Evolutionary conservation across 2,113 vertebrate species (phyloP), one percentile per base, ranked within the genome.

Genomic region (Hippocampus abdominalis): DNA sequence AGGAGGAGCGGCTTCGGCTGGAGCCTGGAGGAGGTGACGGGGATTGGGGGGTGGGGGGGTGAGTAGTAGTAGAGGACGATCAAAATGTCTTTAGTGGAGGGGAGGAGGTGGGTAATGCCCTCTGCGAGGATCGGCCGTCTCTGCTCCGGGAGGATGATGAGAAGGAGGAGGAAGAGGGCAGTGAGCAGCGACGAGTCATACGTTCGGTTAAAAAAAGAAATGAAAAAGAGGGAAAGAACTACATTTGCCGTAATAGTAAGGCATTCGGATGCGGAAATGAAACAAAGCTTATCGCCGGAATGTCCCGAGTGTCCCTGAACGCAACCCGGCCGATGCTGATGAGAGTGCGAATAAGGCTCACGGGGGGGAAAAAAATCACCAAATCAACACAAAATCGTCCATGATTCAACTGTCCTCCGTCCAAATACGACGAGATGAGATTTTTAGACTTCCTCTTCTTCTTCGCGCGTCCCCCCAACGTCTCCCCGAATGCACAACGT

Each of bases 61-160:
- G 79, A 60, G 80, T 71, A 76, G 66, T 70, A 60, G 79, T 76
- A 79, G 83, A 83, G 80, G 81, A 80, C 81, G 81, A 90, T 86
- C 82, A 89, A 87, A 88, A 89, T 86, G 83, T 88, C 85, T 91
- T 87, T 86, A 88, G 73, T 73, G 86, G 76, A 76, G 65, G 80
- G 75, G 81, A 71, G 77, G 85, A 80, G n/a, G 66, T 29, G 82
- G 81, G 80, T 81, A 83, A 85, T 85, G 79, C 79, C 83, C 84
- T 89, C 87, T 84, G 82, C 32, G 78, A 85, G 75, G 68, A 78
- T 80, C 73, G 81, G 71, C 83, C 68, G 82, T 81, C 60, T 81
- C 72, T 80, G 71, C 61, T 70, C 66, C 39, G 73, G 70, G 12
- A 71, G 46, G n/a, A 67, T 66, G 60, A 69, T 64, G 69, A 66